phyloP scores from a whole-genome alignment of 2,888 invertebrate genomes.

The Periphyllus acericola region DNA sequence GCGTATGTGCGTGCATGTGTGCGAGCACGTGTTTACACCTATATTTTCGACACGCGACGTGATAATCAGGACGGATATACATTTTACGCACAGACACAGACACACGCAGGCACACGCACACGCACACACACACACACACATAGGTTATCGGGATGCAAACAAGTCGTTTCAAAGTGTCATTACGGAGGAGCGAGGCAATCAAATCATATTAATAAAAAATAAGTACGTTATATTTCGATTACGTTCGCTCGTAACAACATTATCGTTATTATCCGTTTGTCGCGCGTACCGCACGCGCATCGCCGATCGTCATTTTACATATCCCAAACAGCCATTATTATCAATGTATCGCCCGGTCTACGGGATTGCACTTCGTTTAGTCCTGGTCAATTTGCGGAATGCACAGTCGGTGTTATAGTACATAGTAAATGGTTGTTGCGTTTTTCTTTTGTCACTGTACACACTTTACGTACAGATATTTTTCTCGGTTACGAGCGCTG shows the following conservation, averaged over 20 bases:
- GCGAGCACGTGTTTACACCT: background rate
- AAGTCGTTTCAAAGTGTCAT: conserved; percentile 19
- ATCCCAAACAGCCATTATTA: background rate
- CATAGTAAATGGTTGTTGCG: background rate
- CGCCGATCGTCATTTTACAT: background rate
- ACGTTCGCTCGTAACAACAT: background rate
- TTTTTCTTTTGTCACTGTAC: background rate
- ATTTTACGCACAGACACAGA: too few relatives aligned
- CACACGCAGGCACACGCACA: background rate
- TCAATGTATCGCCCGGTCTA: background rate
- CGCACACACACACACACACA: background rate
- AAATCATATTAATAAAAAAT: background rate
- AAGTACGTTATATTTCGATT: background rate
- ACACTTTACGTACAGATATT: background rate
- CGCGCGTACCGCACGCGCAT: background rate
- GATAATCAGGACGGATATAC: background rate
- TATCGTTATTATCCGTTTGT: background rate
- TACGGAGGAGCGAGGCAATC: background rate
- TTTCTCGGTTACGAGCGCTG: background rate
- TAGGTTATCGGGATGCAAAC: background rate
- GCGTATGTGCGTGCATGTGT: too few relatives aligned
- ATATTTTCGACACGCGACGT: background rate
- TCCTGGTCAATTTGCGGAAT: background rate
- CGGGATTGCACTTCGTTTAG: background rate
- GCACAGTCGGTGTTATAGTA: background rate